Percentiles rank a stretch among this genome's conserved stretches.
These are phyloP conservation scores for Cecidostiba fungosa DNA, from an alignment of 2,888 invertebrate genomes.

Conservation along the genomic window DNA sequence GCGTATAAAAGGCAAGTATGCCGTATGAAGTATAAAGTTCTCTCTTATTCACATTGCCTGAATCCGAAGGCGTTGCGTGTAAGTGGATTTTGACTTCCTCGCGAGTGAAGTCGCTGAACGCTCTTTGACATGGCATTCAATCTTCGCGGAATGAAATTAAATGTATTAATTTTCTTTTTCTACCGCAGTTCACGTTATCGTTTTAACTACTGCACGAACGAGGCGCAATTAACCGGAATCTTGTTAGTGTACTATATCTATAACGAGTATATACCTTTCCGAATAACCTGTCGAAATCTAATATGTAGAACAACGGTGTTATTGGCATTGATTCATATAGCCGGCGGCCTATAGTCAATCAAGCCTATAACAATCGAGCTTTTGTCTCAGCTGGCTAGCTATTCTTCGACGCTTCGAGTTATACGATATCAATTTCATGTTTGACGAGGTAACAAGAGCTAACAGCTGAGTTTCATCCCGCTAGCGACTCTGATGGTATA, in stretches of 20 bases:
- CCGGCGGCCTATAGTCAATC: conserved; percentile 38
- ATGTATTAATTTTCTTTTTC: too few species aligned
- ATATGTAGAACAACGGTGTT: neutral
- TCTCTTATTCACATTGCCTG: neutral
- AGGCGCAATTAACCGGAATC: too few species aligned
- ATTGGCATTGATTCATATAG: neutral
- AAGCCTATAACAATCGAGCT: conserved; percentile 41
- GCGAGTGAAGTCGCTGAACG: neutral
- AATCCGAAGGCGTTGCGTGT: conserved; percentile 6
- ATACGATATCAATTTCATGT: conserved; percentile 43
- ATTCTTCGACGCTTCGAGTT: conserved; percentile 36
- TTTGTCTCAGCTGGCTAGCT: conserved; percentile 31
- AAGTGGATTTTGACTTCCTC: conserved; percentile 26
- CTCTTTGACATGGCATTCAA: neutral
- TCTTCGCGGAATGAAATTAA: neutral
- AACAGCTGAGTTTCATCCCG: conserved; percentile 38
- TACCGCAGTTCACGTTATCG: too few species aligned
- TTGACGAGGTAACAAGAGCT: conserved; percentile 47
- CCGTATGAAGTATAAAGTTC: conserved; percentile 30
- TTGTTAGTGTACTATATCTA: neutral
- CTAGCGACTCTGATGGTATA: neutral
- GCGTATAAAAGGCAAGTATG: conserved; percentile 25
- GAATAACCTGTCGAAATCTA: neutral
- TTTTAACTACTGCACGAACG: too few species aligned
- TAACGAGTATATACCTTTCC: too few species aligned